Percentiles rank a stretch among this genome's conserved stretches.
phyloP scores from a whole-genome alignment of 2,113 vertebrate genomes.

The Triplophysa rosa region DNA sequence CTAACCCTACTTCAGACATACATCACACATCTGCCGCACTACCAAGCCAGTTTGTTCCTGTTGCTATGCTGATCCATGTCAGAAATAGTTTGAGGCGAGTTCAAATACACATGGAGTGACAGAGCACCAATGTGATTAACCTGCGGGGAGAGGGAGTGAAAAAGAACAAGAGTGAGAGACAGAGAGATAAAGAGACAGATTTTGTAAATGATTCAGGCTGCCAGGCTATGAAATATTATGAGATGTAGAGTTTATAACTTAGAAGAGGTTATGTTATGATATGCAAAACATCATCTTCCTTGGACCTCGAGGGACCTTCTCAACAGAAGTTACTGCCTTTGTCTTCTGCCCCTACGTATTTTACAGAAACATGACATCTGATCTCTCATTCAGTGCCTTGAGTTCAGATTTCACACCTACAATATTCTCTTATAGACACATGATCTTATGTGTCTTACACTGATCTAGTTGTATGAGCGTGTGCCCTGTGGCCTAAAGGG shows the following conservation, averaged over 20 bases:
- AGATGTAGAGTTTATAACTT: background rate
- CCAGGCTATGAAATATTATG: background rate
- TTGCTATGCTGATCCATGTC: constrained; percentile 50
- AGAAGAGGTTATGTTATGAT: background rate
- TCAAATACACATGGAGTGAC: constrained; percentile 28
- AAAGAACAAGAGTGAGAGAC: constrained; percentile 20
- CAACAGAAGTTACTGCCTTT: background rate
- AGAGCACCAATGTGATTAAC: constrained; percentile 11
- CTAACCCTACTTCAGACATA: constrained; percentile 59
- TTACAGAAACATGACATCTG: background rate
- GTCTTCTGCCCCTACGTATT: background rate
- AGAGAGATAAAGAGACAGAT: background rate
- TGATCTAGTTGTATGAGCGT: background rate
- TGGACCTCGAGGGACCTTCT: background rate
- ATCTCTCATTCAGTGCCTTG: background rate
- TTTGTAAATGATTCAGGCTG: background rate
- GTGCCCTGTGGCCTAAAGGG: background rate
- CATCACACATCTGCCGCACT: constrained; percentile 66
- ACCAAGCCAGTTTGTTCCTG: constrained; percentile 57
- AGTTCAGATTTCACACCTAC: background rate
- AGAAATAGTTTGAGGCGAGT: constrained; percentile 43
- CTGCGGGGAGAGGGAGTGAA: background rate
- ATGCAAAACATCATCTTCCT: constrained; percentile 7
- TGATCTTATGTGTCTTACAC: background rate
- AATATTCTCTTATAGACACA: background rate